These are phyloP conservation scores for Rhabdophis nuchalis DNA, from an alignment of 2,797 vertebrate genomes.

Conservation along the genomic window DNA sequence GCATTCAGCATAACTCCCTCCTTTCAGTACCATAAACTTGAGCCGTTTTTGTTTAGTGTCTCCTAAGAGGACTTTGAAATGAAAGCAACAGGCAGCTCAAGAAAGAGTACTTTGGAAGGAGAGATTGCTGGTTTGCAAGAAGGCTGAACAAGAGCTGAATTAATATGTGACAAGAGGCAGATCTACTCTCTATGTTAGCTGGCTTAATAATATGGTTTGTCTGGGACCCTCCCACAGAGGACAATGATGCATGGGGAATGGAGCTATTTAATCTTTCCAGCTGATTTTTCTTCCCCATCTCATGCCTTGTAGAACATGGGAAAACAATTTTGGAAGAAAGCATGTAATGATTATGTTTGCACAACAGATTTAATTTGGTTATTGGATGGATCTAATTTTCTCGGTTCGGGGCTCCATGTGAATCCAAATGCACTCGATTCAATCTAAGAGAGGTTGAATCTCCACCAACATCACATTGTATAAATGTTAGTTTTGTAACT, in stretches of 20 bases:
- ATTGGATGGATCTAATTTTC: not conserved
- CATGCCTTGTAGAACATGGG: not conserved
- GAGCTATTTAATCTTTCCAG: not conserved
- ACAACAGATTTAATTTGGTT: not conserved
- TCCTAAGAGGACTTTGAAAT: not conserved
- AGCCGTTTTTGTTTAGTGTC: conserved; percentile 8
- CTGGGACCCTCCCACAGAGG: not conserved
- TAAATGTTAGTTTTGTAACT: not conserved
- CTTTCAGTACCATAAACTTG: not conserved
- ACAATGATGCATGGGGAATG: not conserved
- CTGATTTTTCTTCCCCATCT: not conserved
- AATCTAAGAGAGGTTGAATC: not conserved
- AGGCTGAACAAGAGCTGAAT: not conserved
- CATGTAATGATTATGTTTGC: not conserved
- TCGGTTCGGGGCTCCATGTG: not conserved
- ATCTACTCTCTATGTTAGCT: not conserved
- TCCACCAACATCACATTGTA: not conserved
- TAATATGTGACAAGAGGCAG: not conserved
- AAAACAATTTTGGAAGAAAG: too few relatives aligned
- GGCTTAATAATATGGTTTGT: not conserved
- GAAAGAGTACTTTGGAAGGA: not conserved
- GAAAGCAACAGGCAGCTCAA: conserved; percentile 2
- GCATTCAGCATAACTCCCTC: conserved; percentile 18
- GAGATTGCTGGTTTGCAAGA: not conserved
- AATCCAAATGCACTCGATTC: not conserved